These are phyloP conservation scores for Sebastes iracundus DNA, from an alignment of 2,797 vertebrate species.

Conservation along the genomic window DNA sequence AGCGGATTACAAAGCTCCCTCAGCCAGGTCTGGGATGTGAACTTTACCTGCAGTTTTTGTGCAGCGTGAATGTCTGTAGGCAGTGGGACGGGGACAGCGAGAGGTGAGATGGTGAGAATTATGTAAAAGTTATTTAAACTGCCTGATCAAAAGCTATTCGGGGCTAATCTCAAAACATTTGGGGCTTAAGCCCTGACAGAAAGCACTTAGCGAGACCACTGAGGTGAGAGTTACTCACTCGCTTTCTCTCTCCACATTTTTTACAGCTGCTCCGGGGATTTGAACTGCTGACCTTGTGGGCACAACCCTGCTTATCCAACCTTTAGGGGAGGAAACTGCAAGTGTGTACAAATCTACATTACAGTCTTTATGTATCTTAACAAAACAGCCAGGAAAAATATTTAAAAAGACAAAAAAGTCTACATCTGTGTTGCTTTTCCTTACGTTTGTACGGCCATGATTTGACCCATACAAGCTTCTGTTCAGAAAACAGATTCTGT, in stretches of 20 bases:
- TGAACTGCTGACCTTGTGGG: conserved; percentile 47
- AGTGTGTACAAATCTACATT: background rate
- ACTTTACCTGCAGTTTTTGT: background rate
- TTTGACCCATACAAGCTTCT: background rate
- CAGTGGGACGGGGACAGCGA: conserved; percentile 7
- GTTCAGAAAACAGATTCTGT: too few species aligned
- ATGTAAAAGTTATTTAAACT: conserved; percentile 54
- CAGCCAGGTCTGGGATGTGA: background rate
- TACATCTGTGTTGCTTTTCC: background rate
- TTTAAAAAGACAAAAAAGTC: background rate
- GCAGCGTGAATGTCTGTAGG: background rate
- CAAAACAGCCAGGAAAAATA: too few species aligned
- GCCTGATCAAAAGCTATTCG: conserved; percentile 48
- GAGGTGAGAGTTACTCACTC: conserved; percentile 44
- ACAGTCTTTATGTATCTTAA: too few species aligned
- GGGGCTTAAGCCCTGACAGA: conserved; percentile 46
- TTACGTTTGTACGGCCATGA: background rate
- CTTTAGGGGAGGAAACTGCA: conserved; percentile 29
- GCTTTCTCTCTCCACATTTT: conserved; percentile 23
- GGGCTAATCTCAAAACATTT: conserved; percentile 60
- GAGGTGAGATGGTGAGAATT: conserved; percentile 41
- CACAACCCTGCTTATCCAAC: conserved; percentile 26
- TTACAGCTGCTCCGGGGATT: conserved; percentile 16
- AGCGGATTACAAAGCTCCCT: conserved; percentile 11
- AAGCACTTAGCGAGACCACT: conserved; percentile 53